Percentiles rank a stretch among this genome's conserved stretches.
These are phyloP conservation scores for Trigoniulus corallinus DNA, from an alignment of 1,140 invertebrate genomes.

Conservation along the genomic window DNA sequence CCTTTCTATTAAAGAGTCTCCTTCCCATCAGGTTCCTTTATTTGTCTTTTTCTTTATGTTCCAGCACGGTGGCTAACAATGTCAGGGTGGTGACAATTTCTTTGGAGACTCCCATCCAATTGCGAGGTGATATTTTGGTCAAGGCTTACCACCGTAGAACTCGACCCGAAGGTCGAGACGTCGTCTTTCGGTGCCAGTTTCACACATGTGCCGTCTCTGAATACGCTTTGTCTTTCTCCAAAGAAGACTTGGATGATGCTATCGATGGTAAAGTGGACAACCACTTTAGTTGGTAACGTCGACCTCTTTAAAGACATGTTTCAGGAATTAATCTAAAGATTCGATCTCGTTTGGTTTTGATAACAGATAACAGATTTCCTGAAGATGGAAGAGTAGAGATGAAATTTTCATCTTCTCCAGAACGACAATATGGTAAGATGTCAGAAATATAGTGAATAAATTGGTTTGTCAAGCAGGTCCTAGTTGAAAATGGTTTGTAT, in stretches of 20 bases:
- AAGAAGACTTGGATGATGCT: slow-evolving; percentile 68
- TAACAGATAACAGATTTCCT: slow-evolving; percentile 30
- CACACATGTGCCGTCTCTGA: slow-evolving; percentile 79
- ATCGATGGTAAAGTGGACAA: slow-evolving; percentile 40
- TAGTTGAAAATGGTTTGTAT: background rate
- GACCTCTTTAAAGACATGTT: slow-evolving; percentile 3
- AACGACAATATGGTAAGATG: slow-evolving; percentile 13
- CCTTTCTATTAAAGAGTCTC: too few species aligned
- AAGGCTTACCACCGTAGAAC: slow-evolving; percentile 62
- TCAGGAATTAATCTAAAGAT: background rate
- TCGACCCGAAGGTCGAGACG: slow-evolving; percentile 29
- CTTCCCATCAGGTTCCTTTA: too few species aligned
- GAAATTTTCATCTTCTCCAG: slow-evolving; percentile 49
- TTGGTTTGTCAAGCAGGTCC: background rate
- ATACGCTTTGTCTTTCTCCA: slow-evolving; percentile 62
- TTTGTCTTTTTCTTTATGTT: slow-evolving; percentile 12
- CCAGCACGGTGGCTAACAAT: slow-evolving; percentile 26
- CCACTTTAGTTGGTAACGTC: slow-evolving; percentile 2
- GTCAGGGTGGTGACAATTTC: slow-evolving; percentile 28
- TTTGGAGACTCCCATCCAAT: slow-evolving; percentile 46
- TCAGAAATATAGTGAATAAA: background rate
- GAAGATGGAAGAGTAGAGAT: slow-evolving; percentile 64
- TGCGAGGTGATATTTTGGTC: slow-evolving; percentile 73
- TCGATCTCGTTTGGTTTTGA: too few species aligned
- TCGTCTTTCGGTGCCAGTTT: slow-evolving; percentile 68